Percentiles rank a stretch among this genome's conserved stretches.
Evolutionary conservation across 2,888 invertebrate species (phyloP).

Genomic region (Drosophila siamana): DNA sequence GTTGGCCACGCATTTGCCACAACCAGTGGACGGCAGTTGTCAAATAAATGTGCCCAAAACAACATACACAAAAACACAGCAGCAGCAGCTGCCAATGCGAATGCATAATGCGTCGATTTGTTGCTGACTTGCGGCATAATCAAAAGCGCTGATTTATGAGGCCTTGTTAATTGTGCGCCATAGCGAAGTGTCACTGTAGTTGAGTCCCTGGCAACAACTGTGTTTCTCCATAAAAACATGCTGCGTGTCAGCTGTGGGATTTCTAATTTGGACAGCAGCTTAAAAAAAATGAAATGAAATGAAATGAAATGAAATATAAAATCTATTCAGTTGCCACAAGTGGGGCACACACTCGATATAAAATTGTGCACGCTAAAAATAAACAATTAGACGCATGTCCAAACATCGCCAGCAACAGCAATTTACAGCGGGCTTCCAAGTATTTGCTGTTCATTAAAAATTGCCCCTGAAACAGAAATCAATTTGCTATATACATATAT

Average conservation of each 20-base stretch:
- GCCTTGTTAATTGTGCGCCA: too few relatives aligned
- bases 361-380: constrained; percentile 32
- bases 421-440: constrained; percentile 8
- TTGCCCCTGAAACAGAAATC: constrained; percentile 75
- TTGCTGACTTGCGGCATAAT: neutral
- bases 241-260: constrained; percentile 15
- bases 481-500: constrained; percentile 41
- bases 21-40: constrained; percentile 37
- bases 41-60: constrained; percentile 57
- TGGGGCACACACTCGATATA: neutral
- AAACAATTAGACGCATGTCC: constrained; percentile 47
- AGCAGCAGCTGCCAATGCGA: constrained; percentile 6
- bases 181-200: neutral
- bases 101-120: neutral
- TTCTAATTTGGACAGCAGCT: constrained; percentile 12
- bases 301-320: constrained; percentile 8
- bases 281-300: neutral
- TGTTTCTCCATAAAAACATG: neutral
- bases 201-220: too few relatives aligned
- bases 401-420: constrained; percentile 18
- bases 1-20: constrained; percentile 61
- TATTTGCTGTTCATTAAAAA: constrained; percentile 74
- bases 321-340: constrained; percentile 27
- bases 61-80: constrained; percentile 19
- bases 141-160: neutral